These are phyloP conservation scores for Sylvilagus bachmani DNA, from an alignment of 2,113 vertebrate species.

Conservation along the genomic window DNA sequence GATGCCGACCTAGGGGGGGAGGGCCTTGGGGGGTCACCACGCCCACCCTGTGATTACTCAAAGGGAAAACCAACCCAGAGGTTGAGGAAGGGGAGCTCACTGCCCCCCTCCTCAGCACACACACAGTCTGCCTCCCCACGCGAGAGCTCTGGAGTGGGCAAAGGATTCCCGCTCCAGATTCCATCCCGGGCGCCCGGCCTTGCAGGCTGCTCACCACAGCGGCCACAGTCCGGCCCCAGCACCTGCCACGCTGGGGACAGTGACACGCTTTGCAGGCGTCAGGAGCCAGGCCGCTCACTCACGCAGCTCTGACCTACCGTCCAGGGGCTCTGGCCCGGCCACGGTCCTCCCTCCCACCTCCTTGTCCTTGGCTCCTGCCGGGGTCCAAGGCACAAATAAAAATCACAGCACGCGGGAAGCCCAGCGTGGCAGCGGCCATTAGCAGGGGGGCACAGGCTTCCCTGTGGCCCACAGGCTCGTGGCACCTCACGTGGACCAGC, in stretches of 20 bases:
- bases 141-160: too few species aligned
- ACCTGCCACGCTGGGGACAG: not conserved
- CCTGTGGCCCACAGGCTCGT: not conserved
- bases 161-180: not conserved
- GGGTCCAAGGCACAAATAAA: not conserved
- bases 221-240: too few species aligned
- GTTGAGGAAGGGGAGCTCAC: not conserved
- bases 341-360: not conserved
- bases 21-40: not conserved
- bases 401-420: too few species aligned
- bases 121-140: not conserved
- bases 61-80: not conserved
- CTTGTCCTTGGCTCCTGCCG: not conserved
- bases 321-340: not conserved
- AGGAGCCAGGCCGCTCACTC: not conserved
- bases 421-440: too few species aligned
- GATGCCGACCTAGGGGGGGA: too few species aligned
- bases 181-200: not conserved
- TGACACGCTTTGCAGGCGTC: not conserved
- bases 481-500: not conserved
- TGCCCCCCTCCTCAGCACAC: not conserved
- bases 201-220: not conserved
- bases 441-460: not conserved
- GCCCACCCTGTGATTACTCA: not conserved
- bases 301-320: not conserved